These are phyloP conservation scores for Oligia strigilis DNA, from an alignment of 2,888 invertebrate species.

Conservation along the genomic window DNA sequence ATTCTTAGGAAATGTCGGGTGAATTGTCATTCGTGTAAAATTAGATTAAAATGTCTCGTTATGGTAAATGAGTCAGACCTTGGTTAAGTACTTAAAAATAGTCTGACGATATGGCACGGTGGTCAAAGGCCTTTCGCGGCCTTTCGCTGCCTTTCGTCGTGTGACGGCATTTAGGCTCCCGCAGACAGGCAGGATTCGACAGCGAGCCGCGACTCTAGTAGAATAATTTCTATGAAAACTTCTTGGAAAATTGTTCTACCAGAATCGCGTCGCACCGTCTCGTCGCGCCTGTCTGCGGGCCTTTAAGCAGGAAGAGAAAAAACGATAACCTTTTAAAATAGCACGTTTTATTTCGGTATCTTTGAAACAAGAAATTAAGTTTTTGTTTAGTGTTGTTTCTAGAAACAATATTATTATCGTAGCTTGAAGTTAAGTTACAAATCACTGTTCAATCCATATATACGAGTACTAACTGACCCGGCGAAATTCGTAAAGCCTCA, in stretches of 20 bases:
- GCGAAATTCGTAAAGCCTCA: too few relatives aligned
- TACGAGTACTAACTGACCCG: too few relatives aligned
- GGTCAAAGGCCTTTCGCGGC: conserved; percentile 22
- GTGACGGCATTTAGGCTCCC: neutral
- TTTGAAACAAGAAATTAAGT: neutral
- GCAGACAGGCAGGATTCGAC: neutral
- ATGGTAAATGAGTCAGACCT: conserved; percentile 37
- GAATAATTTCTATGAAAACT: neutral
- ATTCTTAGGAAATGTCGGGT: conserved; percentile 50
- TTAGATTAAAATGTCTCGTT: conserved; percentile 53
- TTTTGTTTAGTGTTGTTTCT: neutral
- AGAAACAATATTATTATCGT: neutral
- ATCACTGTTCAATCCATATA: neutral
- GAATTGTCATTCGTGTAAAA: conserved; percentile 48
- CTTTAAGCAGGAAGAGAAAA: conserved; percentile 19
- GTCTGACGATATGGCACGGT: conserved; percentile 4
- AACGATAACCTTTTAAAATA: neutral
- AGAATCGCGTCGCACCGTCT: neutral
- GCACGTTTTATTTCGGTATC: neutral
- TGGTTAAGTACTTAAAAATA: conserved; percentile 25
- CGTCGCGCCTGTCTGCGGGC: neutral
- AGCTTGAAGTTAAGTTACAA: neutral
- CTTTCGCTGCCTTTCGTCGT: conserved; percentile 15
- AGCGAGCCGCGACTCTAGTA: neutral
- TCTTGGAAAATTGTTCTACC: neutral